Evolutionary conservation across 2,888 invertebrate species (phyloP).

Genomic region (Napeogenes inachia): DNA sequence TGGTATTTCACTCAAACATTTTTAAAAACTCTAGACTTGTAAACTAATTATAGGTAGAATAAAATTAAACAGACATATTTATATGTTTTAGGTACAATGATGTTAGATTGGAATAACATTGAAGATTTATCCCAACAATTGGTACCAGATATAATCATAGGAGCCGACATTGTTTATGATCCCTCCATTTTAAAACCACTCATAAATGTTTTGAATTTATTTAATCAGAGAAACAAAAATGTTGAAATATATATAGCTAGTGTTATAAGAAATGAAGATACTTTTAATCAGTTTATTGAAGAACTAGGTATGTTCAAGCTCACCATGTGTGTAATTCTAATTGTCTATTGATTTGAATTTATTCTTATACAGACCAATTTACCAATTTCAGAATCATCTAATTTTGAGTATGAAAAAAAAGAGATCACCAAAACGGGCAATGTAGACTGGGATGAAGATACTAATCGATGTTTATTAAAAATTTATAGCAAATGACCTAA

Average conservation of each 20-base stretch:
- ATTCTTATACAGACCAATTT: neutral
- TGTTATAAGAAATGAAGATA: conserved; percentile 80
- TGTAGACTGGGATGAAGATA: conserved; percentile 52
- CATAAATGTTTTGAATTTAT: conserved; percentile 47
- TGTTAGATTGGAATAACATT: conserved; percentile 57
- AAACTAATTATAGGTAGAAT: neutral
- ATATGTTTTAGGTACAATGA: conserved; percentile 47
- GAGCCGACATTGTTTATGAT: conserved; percentile 69
- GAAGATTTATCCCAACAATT: conserved; percentile 38
- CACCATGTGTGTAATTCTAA: neutral
- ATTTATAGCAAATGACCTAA: conserved; percentile 36
- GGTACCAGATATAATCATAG: conserved; percentile 61
- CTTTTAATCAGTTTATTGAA: conserved; percentile 76
- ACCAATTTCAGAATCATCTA: conserved; percentile 45
- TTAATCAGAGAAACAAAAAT: conserved; percentile 47
- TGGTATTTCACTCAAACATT: conserved; percentile 6
- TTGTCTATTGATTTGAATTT: neutral
- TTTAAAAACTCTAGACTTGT: neutral
- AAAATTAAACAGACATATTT: neutral
- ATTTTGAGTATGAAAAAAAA: conserved; percentile 39
- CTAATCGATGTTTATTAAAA: conserved; percentile 48
- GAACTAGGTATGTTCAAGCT: conserved; percentile 62
- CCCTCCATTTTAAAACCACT: conserved; percentile 56
- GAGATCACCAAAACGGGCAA: conserved; percentile 34
- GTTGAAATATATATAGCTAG: conserved; percentile 58